Conservation (phyloP, 2,113 vertebrate species). For the Puma concolor region DNA sequence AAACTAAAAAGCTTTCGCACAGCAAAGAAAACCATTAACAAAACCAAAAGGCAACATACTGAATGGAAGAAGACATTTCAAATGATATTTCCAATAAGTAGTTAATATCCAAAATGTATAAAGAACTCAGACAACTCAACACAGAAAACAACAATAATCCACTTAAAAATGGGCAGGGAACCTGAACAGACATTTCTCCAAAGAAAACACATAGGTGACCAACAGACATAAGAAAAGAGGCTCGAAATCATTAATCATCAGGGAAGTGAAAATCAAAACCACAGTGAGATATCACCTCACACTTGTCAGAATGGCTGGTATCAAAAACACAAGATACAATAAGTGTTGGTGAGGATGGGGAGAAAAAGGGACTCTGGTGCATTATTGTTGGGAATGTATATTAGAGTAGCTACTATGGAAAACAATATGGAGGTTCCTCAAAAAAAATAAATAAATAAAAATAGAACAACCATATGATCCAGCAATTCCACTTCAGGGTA, state of each 20-base stretch:
- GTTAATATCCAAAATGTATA: not conserved
- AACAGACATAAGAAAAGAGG: not conserved
- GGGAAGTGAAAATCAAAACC: not conserved
- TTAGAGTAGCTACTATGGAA: not conserved
- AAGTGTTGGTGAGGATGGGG: not conserved
- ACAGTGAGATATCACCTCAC: not conserved
- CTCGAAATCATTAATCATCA: not conserved
- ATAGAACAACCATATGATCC: not conserved
- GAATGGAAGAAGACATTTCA: not conserved
- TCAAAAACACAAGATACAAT: not conserved
- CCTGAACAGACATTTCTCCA: not conserved
- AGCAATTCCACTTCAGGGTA: not conserved
- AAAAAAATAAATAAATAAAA: not conserved
- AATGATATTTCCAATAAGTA: not conserved
- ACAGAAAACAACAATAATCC: not conserved
- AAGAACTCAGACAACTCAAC: not conserved
- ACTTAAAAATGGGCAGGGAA: not conserved
- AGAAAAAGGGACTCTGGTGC: not conserved
- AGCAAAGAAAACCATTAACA: not conserved
- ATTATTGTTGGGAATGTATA: not conserved
- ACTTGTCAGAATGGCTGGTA: not conserved
- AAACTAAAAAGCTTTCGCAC: not conserved
- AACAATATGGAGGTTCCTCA: not conserved
- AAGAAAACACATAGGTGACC: not conserved
- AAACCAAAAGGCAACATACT: not conserved